Percentiles rank a stretch among this genome's conserved stretches.
phyloP scores from a whole-genome alignment of 1,140 invertebrate species.

The Drosophila jambulina region DNA sequence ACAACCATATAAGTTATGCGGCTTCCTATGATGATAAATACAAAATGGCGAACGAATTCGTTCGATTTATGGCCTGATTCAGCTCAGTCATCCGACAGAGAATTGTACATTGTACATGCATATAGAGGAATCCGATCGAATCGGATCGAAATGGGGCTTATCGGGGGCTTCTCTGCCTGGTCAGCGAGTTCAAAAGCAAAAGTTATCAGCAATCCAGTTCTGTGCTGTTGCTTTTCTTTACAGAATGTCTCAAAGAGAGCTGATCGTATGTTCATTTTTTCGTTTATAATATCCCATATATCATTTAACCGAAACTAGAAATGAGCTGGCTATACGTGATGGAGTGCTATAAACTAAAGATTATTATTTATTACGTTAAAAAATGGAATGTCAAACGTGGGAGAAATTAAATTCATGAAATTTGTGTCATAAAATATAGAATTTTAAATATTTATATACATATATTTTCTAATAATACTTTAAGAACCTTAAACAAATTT shows the following conservation, averaged over 20 bases:
- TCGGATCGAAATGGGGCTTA: slow-evolving; percentile 48
- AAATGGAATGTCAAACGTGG: not conserved
- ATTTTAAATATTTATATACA: too few relatives aligned
- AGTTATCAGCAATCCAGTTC: slow-evolving; percentile 34
- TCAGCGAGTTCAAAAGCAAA: slow-evolving; percentile 70
- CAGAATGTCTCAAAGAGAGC: slow-evolving; percentile 3
- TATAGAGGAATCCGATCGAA: slow-evolving; percentile 30
- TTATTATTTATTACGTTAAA: slow-evolving; percentile 5
- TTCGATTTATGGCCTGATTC: slow-evolving; percentile 27
- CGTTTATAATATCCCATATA: slow-evolving; percentile 44
- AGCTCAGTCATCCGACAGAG: slow-evolving; percentile 5
- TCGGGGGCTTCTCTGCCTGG: slow-evolving; percentile 49
- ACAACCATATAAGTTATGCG: slow-evolving; percentile 36
- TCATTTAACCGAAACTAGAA: slow-evolving; percentile 11
- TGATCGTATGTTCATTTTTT: slow-evolving; percentile 32
- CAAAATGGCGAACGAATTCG: slow-evolving; percentile 28
- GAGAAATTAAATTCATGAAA: not conserved
- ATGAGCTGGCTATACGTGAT: slow-evolving; percentile 13
- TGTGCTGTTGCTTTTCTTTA: slow-evolving; percentile 13
- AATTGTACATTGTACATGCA: slow-evolving; percentile 23
- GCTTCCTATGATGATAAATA: slow-evolving; percentile 45
- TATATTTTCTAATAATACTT: too few relatives aligned
- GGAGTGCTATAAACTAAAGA: not conserved
- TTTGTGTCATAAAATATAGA: too few relatives aligned
- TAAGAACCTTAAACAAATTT: too few relatives aligned